Evolutionary conservation across 2,113 vertebrate species (phyloP).

Genomic region (Marmota flaviventris): DNA sequence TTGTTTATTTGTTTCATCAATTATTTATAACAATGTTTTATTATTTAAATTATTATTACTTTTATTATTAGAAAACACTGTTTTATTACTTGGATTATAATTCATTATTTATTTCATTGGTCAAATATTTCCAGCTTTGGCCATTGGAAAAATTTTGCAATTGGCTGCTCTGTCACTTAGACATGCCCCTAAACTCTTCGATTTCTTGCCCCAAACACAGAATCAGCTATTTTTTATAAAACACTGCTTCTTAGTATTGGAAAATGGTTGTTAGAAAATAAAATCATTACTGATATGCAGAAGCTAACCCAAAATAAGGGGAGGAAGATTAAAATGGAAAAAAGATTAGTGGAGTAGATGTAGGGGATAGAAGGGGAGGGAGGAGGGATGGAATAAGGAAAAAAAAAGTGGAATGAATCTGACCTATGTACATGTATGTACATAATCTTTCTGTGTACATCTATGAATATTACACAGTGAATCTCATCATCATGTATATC

Average conservation of each 20-base stretch:
- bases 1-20: not conserved
- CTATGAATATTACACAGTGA: too few species aligned
- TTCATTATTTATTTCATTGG: not conserved
- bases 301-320: too few species aligned
- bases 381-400: too few species aligned
- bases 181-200: not conserved
- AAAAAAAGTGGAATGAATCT: too few species aligned
- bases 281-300: not conserved
- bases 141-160: not conserved
- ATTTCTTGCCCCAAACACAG: not conserved
- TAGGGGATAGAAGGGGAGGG: too few species aligned
- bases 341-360: too few species aligned
- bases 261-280: not conserved
- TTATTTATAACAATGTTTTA: not conserved
- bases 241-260: not conserved
- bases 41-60: too few species aligned
- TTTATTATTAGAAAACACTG: not conserved
- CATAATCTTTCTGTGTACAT: too few species aligned
- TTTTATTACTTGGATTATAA: not conserved
- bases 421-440: too few species aligned
- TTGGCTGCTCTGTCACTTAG: not conserved
- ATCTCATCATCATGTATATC: too few species aligned
- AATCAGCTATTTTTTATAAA: not conserved
- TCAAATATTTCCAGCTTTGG: not conserved
- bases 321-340: too few species aligned